Base-by-base conservation (phyloP, 2,113 vertebrate species). In the Astatoreochromis straeleni region DNA sequence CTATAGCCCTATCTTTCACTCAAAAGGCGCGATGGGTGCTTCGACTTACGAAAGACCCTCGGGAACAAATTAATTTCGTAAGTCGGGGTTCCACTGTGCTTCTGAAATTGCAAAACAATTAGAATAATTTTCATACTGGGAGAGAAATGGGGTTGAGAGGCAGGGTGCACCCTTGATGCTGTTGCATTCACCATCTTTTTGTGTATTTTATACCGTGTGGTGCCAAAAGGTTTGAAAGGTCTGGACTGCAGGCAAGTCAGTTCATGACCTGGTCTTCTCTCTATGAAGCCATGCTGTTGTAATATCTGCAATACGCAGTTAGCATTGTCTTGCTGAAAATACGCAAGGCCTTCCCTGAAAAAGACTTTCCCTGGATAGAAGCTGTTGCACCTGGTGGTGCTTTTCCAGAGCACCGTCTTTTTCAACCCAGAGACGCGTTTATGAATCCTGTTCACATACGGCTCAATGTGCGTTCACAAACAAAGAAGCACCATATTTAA, bases 51-150 rank as follows among this genome's bases (percentile, higher is more conserved):
- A 53, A 53, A 53, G 51, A 53, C 51, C 19, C 51, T n/a, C 9
- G 0, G 0, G 51, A 53, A 53, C 19, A 1, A 21, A 53, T 0
- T 53, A 2, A 53, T 53, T 53, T 53, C 1, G 0, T 53, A 53
- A 53, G 51, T 53, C 3, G 2, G 19, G 19, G 3, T 53, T 53
- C 51, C 51, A 53, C 9, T 53, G 51, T 11, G 24, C 53, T 55
- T 55, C 1, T 33, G 58, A 60, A 60, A 60, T 9, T 19, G 16
- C 0, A 60, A 33, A 33, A 19, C 29, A 60, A 60, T 60, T 60
- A 9, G 26, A 31, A 31, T 0, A 31, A 31, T 31, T 26, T 60
- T 60, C 5, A 5, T 31, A 6, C 29, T 60, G 57, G 57, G 0
- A 60, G 57, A 60, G 0, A 60, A 6, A 31, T 31, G 57, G 57